Evolutionary conservation across 2,888 invertebrate genomes (phyloP), one percentile per base, ranked within the genome.

Genomic region (Xanthostigma xanthostigma): DNA sequence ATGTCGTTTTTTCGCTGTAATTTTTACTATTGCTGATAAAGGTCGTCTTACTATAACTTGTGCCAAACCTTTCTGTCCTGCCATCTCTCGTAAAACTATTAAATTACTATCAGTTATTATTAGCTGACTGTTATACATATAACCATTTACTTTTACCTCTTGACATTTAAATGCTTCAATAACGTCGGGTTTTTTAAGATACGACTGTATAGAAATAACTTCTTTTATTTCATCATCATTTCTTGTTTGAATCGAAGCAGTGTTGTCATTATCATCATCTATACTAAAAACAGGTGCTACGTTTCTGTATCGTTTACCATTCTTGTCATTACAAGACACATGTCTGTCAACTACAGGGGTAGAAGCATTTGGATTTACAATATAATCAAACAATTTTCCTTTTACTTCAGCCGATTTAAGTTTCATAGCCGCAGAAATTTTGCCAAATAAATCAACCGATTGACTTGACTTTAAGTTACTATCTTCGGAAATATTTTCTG

Each of bases 211-310:
- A 49, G 84, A 83, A 13, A 94, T 85, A 53, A 85, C 75, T 69
- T 91, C 89, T 57, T 84, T 79, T 33, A 75, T 72, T 56, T 87
- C 84, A 52, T 81, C 74, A 46, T 72, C 71, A 48, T 73, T 64
- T 49, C 68, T 68, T 54, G 64, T 71, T 59, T 68, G 63, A 55
- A 66, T 54, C 52, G 63, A 55, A 54, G 67, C 59, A 52, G 72
- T 68, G 53, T 73, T 74, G 59, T 80, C 80, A 54, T 79, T 76
- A 63, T 93, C 92, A 61, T 93, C 94, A 59, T 91, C 92, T 61
- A 95, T 92, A 64, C 91, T 91, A 64, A 96, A 96, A 9, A 95
- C 91, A 8, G 92, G 90, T 1, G 88, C 86, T 49, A 89, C 84
- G 68, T 90, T 90, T 56, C 92, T 77, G 64, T 93, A 92, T 41